Conservation (phyloP, 35 echinoderm and acorn worm species). For the Amphiura filiformis region DNA sequence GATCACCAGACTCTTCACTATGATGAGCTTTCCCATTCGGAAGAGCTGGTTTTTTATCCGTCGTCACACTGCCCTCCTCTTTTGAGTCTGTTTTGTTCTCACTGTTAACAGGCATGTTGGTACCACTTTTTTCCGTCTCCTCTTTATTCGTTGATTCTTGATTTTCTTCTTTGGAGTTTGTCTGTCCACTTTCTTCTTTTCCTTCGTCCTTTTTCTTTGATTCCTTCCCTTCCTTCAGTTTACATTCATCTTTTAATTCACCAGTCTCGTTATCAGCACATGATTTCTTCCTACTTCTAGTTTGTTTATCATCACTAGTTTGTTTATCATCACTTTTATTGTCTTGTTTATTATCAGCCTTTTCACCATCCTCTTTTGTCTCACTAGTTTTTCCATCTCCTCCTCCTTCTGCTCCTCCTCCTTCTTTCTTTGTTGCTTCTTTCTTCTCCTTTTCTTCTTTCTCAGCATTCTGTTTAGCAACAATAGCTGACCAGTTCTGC, state of each 20-base stretch:
- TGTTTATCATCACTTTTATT: not conserved
- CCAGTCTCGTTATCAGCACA: not conserved
- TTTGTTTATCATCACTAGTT: not conserved
- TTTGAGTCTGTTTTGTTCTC: not conserved
- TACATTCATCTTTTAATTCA: not conserved
- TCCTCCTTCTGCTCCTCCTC: constrained; percentile 10
- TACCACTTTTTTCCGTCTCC: not conserved
- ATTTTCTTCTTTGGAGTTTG: not conserved
- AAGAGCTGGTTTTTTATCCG: not conserved
- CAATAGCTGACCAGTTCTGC: constrained; percentile 96
- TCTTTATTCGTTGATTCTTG: not conserved
- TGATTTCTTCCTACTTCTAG: not conserved
- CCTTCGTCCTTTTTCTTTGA: too few species aligned
- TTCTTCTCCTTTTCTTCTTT: constrained; percentile 53
- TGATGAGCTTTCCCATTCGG: not conserved
- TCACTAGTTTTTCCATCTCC: constrained; percentile 19
- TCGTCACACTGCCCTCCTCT: not conserved
- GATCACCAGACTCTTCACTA: not conserved
- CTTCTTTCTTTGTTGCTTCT: constrained; percentile 35
- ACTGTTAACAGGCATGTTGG: not conserved
- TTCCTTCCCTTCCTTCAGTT: too few species aligned
- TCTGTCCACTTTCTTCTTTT: not conserved
- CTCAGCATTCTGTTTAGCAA: constrained; percentile 94
- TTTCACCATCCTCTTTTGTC: not conserved
- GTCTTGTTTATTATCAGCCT: not conserved